phyloP scores from a whole-genome alignment of 1,140 invertebrate species.

The Physella acuta region DNA sequence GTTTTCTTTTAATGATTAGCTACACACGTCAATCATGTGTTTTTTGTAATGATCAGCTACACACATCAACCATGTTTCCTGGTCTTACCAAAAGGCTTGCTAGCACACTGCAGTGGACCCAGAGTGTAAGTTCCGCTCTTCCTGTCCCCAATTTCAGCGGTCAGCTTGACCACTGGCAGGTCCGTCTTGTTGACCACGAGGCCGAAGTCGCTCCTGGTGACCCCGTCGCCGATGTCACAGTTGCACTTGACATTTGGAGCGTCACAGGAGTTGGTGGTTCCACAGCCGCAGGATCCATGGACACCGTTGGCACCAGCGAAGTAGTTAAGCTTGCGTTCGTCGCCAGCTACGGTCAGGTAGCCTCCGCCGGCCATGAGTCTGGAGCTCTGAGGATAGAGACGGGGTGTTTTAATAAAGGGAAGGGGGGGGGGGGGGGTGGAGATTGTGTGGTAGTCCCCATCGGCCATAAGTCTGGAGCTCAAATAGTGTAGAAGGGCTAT shows the following conservation, averaged over 20 bases:
- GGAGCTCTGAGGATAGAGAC: no score
- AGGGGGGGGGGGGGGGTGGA: no score
- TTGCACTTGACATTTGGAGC: slow-evolving; percentile 17
- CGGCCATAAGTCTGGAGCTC: no score
- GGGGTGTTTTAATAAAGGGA: no score
- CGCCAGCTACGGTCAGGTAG: slow-evolving; percentile 9
- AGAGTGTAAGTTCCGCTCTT: not conserved
- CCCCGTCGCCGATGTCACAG: slow-evolving; percentile 18
- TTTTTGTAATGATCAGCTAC: no score
- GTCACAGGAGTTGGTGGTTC: slow-evolving; percentile 21
- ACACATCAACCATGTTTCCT: no score
- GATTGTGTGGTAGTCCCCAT: no score
- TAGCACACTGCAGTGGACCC: not conserved
- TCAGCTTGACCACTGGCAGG: slow-evolving; percentile 11
- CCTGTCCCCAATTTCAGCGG: slow-evolving; percentile 3
- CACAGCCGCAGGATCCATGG: slow-evolving; percentile 24
- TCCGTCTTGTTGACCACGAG: slow-evolving; percentile 16
- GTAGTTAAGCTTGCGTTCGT: slow-evolving; percentile 18
- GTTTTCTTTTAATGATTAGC: no score
- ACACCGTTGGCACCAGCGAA: slow-evolving; percentile 23
- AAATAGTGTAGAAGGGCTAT: no score
- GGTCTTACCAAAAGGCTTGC: slow-evolving; percentile 23
- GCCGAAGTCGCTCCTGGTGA: slow-evolving; percentile 17
- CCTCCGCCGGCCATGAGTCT: slow-evolving; percentile 4
- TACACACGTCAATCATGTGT: no score